Evolutionary conservation across 2,888 invertebrate genomes (phyloP).

Genomic region (Melinopterus prodromus): DNA sequence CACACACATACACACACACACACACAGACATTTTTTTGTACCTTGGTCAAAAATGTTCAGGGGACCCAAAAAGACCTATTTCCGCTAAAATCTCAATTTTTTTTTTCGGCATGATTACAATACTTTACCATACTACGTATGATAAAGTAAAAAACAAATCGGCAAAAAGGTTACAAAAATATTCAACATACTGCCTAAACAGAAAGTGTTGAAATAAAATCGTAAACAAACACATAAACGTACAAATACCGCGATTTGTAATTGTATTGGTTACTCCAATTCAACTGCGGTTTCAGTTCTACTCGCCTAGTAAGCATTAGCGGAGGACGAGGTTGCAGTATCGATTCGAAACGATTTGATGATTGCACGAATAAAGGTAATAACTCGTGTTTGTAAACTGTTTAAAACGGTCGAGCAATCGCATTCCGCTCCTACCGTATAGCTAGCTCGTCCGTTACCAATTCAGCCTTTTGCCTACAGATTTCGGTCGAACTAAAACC

Average conservation of each 20-base stretch:
- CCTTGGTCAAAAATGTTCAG: no score
- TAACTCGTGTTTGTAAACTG: background rate
- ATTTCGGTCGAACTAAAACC: background rate
- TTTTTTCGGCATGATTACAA: no score
- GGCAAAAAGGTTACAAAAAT: background rate
- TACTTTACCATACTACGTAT: no score
- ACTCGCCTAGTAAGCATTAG: background rate
- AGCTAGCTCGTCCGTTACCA: background rate
- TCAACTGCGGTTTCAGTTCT: background rate
- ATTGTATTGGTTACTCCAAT: background rate
- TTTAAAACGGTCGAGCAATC: background rate
- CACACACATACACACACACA: no score
- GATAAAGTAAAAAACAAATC: no score
- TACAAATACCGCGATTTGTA: background rate
- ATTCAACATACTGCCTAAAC: background rate
- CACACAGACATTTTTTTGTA: no score
- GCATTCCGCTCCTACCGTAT: background rate
- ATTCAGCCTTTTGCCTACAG: background rate
- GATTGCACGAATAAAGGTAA: conserved; percentile 4
- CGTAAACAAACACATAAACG: background rate
- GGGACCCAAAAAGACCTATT: no score
- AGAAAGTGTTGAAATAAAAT: background rate
- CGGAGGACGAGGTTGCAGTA: background rate
- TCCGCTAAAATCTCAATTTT: no score
- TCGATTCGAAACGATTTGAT: conserved; percentile 4